Conservation (phyloP, 2,113 vertebrate species). For the Lathamus discolor region DNA sequence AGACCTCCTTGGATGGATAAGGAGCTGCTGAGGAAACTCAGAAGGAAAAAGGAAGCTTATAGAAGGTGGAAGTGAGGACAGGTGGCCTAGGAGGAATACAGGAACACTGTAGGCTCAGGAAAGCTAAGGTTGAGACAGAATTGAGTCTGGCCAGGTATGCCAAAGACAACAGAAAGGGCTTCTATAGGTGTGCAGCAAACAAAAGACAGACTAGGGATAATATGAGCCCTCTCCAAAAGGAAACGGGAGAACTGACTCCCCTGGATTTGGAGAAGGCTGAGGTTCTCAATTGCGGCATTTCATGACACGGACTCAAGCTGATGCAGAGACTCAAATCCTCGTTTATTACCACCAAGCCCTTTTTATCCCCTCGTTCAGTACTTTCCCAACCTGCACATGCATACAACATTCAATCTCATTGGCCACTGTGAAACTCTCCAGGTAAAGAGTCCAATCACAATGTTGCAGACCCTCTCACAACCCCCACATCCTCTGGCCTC, state of each 20-base stretch:
- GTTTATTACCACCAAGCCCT: no score
- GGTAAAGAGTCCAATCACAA: no score
- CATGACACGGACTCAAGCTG: no score
- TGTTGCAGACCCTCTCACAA: no score
- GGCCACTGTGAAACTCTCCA: no score
- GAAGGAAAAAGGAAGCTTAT: not conserved
- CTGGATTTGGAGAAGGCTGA: not conserved
- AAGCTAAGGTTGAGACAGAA: not conserved
- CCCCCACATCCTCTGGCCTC: no score
- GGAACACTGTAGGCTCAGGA: not conserved
- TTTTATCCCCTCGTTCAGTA: no score
- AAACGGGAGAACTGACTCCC: not conserved
- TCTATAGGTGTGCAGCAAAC: not conserved
- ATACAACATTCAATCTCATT: no score
- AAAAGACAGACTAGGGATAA: not conserved
- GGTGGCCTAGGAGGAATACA: no score
- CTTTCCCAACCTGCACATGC: no score
- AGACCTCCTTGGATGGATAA: not conserved
- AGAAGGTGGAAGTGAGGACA: not conserved
- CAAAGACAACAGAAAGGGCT: not conserved
- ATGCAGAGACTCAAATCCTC: no score
- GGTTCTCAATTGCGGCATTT: not conserved
- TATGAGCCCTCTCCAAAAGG: not conserved
- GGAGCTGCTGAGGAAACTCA: not conserved
- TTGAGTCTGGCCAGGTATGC: not conserved